Evolutionary conservation across 2,888 invertebrate species (phyloP).

Genomic region (Meloe dianella): DNA sequence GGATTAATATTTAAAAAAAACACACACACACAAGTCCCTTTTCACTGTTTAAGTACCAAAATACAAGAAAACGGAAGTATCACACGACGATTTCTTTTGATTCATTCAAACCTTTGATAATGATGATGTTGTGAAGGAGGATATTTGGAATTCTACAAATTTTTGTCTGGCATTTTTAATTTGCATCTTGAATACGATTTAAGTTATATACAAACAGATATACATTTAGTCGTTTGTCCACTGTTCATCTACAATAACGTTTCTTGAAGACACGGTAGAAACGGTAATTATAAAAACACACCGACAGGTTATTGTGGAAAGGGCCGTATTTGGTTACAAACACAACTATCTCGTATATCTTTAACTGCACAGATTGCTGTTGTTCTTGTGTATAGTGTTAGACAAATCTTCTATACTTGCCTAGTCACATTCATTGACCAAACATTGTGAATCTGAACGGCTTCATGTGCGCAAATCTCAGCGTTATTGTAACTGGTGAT

Average conservation of each 20-base stretch:
- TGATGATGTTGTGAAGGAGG: not conserved
- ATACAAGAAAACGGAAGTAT: slow-evolving; percentile 2
- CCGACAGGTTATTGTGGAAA: slow-evolving; percentile 20
- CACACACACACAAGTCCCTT: not conserved
- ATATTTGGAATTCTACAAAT: not conserved
- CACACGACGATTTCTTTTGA: not conserved
- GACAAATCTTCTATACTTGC: not conserved
- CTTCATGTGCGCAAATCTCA: slow-evolving; percentile 12
- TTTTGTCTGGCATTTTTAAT: not conserved
- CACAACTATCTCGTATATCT: slow-evolving; percentile 10
- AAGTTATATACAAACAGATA: no score
- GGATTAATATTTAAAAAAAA: not conserved
- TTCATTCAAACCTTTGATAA: not conserved
- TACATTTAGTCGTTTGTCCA: not conserved
- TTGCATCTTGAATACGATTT: no score
- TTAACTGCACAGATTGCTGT: not conserved
- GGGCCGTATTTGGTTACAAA: slow-evolving; percentile 30
- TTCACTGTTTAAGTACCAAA: not conserved
- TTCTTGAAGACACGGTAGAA: not conserved
- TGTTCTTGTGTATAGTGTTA: slow-evolving; percentile 17
- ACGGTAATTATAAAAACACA: not conserved
- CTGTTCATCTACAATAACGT: not conserved
- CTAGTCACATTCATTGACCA: slow-evolving; percentile 29
- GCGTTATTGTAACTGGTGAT: not conserved
- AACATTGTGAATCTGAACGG: slow-evolving; percentile 9